Evolutionary conservation across 2,888 invertebrate genomes (phyloP), one percentile per base, ranked within the genome.

Genomic region (Drosophila mimetica): DNA sequence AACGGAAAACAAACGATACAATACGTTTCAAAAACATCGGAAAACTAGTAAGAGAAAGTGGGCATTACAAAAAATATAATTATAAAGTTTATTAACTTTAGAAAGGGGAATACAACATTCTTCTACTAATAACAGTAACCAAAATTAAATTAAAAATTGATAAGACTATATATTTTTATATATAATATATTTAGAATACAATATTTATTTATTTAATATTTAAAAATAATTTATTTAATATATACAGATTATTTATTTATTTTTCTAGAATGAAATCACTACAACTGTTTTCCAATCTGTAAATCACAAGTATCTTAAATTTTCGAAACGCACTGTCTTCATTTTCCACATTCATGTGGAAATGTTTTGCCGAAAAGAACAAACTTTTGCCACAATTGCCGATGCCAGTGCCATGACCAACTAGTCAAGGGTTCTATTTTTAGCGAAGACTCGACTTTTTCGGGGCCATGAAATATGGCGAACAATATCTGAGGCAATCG

Each of bases 341-440:
- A 14, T 34, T 36, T 36, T 51, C 16, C 42, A 61, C 28, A 16
- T 20, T 39, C 39, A 14, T 67, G 59, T 59, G 47, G 59, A 59
- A 69, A 69, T 52, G 34, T 16, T 64, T 53, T 28, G 46, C 65
- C 36, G 32, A 42, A 60, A 59, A 60, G 53, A 53, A 37, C 44
- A 60, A 53, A 52, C 55, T 70, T 70, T 61, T 37, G 32, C 16
- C 57, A 20, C 47, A 54, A 44, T 55, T 74, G 52, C 41, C 44
- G 16, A 36, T 36, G 25, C 30, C 18, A 48, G 41, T 39, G 37
- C 28, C 54, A 67, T 50, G 63, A 71, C 53, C 41, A 58, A 58
- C 25, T 42, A 41, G 41, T 11, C 18, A 61, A 46, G 41, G 44
- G 22, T 41, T 47, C 52, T 79, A 79, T 77, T 80, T 76, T 69